A percentile compares a stretch with the other conserved stretches of the same genome.
phyloP scores from a whole-genome alignment of 2,888 invertebrate genomes.

The Cancer borealis region DNA sequence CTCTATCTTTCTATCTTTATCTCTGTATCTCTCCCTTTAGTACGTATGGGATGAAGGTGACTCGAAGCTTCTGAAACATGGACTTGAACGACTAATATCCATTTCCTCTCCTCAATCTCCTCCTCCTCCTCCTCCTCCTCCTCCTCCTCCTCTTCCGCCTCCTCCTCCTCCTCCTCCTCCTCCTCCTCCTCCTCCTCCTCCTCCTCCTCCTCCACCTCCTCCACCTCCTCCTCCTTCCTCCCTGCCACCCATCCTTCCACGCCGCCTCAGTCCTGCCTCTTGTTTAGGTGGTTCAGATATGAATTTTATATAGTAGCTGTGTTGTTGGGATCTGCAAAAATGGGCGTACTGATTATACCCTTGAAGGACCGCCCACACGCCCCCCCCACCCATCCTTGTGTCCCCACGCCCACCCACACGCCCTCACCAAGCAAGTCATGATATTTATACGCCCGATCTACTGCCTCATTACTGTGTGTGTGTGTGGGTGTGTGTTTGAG shows the following conservation, averaged over 20 bases:
- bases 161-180: neutral
- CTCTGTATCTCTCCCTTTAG: neutral
- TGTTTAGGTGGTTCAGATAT: neutral
- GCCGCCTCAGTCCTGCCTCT: neutral
- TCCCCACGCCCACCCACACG: neutral
- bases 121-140: neutral
- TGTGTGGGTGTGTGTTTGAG: neutral
- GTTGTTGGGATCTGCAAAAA: neutral
- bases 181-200: no score
- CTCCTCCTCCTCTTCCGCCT: neutral
- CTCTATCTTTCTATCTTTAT: no score
- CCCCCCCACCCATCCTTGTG: neutral
- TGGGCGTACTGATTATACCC: neutral
- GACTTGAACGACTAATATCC: neutral
- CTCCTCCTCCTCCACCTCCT: no score
- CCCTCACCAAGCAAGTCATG: neutral
- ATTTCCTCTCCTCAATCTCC: neutral
- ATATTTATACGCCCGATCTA: neutral
- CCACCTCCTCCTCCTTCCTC: neutral
- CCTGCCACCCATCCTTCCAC: neutral
- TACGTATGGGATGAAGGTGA: neutral
- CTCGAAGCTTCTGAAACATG: slow-evolving; percentile 7
- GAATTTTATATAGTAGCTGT: neutral
- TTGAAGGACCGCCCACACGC: neutral
- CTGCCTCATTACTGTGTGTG: neutral